A percentile compares a stretch with the other conserved stretches of the same genome.
These are phyloP conservation scores for Pterocles gutturalis DNA, from an alignment of 2,113 vertebrate genomes.

Conservation along the genomic window DNA sequence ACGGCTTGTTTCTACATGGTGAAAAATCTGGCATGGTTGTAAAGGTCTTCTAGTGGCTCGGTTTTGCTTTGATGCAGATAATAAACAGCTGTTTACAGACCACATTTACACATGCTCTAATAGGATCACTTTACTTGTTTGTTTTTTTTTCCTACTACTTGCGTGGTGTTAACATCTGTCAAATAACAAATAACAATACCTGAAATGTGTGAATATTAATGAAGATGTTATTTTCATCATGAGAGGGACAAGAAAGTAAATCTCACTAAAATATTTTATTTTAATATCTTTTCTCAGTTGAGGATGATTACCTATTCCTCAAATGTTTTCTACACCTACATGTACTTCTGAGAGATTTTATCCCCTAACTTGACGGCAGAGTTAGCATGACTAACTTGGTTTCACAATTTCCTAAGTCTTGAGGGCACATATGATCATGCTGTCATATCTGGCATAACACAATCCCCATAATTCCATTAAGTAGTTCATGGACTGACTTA, in stretches of 20 bases:
- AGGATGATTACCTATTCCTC: neutral
- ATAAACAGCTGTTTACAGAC: constrained; percentile 55
- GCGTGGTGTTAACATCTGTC: constrained; percentile 19
- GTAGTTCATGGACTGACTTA: neutral
- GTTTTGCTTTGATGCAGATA: constrained; percentile 25
- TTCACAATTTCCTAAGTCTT: neutral
- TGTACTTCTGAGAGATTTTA: neutral
- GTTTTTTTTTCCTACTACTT: neutral
- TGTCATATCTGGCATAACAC: neutral
- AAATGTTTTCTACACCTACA: neutral
- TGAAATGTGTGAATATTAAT: constrained; percentile 3
- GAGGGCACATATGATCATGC: neutral
- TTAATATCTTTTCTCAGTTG: neutral
- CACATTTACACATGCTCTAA: constrained; percentile 6
- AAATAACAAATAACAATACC: neutral
- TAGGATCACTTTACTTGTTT: constrained; percentile 31
- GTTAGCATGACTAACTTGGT: neutral
- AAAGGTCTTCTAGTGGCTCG: neutral
- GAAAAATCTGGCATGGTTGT: neutral
- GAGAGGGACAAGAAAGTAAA: neutral
- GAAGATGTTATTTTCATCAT: neutral
- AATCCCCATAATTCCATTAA: neutral
- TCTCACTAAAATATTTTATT: neutral
- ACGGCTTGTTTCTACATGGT: neutral
- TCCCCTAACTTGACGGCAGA: neutral